Base-by-base conservation (phyloP, 2,113 vertebrate species). In the Rallus limicola region DNA sequence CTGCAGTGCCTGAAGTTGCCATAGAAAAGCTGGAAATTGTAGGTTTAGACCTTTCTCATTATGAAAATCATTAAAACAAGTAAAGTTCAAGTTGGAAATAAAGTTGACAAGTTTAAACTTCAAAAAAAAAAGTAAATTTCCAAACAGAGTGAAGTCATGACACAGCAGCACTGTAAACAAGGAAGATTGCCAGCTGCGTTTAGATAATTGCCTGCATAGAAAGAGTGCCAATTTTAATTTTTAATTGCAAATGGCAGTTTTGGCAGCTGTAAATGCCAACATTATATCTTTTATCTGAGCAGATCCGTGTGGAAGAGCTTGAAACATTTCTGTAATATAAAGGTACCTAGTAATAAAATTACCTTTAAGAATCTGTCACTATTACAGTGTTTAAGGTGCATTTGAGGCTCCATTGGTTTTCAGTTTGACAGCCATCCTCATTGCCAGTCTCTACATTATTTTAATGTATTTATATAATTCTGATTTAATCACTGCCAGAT, bases 231-330 rank as follows among this genome's bases (percentile, higher is more conserved):
- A 84, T 97, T 98, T 98, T 97, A 98, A 97, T 97, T 98, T 97
- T 98, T 98, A 98, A 98, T 98, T 98, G 96, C 98, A 98, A 98
- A 98, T 98, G 95, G 97, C 96, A 97, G 69, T 97, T 98, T 97
- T 98, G 98, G 98, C 98, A 97, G 93, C 89, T 92, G 86, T 90
- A 96, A 97, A 95, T 96, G 95, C 97, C 97, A 97, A 62, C 85
- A 56, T 93, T 93, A 40, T 75, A 63, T 97, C 92, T 97, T 92
- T 95, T 92, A 76, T 95, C 90, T 95, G 74, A 93, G 62, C 77
- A 90, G 88, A 95, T 78, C 82, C 91, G 83, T 90, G 93, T 93
- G 94, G 96, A 97, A 91, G 88, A 88, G 84, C 77, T 92, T 88
- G 83, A 96, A 97, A 90, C 67, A 24, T 63, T 91, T 20, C 77